Percentiles rank a stretch among this genome's conserved stretches.
These are phyloP conservation scores for Plebejus argus DNA, from an alignment of 2,888 invertebrate genomes.

Conservation along the genomic window DNA sequence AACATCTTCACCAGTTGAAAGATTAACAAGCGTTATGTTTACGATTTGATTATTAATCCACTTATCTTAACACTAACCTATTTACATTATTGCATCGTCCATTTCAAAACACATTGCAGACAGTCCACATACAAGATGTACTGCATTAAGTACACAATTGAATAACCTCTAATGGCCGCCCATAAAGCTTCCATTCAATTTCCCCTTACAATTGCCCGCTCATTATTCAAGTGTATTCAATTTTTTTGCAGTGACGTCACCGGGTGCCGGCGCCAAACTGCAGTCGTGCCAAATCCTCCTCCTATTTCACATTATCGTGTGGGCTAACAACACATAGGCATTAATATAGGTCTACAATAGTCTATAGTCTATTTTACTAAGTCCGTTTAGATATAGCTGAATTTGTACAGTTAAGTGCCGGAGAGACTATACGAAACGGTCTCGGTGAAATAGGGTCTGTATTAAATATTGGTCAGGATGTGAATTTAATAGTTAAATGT, in stretches of 20 bases:
- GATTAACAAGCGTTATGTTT: neutral
- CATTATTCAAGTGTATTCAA: constrained; percentile 39
- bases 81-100: neutral
- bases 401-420: constrained; percentile 13
- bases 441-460: constrained; percentile 43
- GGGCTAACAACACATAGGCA: constrained; percentile 68
- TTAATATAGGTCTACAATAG: constrained; percentile 34
- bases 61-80: neutral
- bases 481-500: constrained; percentile 66
- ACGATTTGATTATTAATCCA: neutral
- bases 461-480: constrained; percentile 60
- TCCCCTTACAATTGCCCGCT: constrained; percentile 23
- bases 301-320: constrained; percentile 61
- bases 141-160: constrained; percentile 14
- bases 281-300: constrained; percentile 68
- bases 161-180: neutral
- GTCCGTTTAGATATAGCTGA: constrained; percentile 20
- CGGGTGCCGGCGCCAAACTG: constrained; percentile 65
- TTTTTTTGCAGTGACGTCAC: constrained; percentile 67
- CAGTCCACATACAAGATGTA: constrained; percentile 3
- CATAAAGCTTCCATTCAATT: constrained; percentile 27
- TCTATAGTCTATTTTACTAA: constrained; percentile 27
- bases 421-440: constrained; percentile 23
- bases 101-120: neutral
- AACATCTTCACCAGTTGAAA: neutral